These are phyloP conservation scores for Tympanuchus pallidicinctus DNA, from an alignment of 2,113 vertebrate species.

Conservation along the genomic window DNA sequence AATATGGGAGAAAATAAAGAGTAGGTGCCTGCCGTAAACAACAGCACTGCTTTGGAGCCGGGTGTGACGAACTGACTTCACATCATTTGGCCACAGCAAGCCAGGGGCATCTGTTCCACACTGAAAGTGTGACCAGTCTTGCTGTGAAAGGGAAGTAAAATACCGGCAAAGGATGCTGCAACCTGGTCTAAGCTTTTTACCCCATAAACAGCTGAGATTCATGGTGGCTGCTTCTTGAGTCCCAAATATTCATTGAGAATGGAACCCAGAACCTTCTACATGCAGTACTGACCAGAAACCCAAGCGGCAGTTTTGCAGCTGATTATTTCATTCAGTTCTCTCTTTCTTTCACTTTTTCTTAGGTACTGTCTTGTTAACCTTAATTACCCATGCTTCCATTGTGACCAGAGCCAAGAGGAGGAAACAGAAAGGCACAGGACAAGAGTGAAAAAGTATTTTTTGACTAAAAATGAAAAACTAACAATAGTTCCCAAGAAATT, in stretches of 20 bases:
- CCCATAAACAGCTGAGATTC: background rate
- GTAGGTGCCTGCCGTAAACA: background rate
- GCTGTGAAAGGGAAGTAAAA: background rate
- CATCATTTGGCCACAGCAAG: background rate
- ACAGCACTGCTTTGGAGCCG: background rate
- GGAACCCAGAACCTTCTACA: background rate
- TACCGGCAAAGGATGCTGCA: background rate
- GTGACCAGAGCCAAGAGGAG: background rate
- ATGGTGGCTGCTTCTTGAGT: background rate
- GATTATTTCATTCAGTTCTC: background rate
- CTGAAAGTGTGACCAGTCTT: accelerated
- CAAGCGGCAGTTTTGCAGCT: background rate
- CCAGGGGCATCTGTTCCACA: background rate
- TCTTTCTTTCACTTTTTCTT: background rate
- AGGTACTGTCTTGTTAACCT: background rate
- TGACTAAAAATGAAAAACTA: background rate
- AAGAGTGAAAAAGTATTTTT: background rate
- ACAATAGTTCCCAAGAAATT: background rate
- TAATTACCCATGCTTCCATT: background rate
- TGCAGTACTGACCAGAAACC: background rate
- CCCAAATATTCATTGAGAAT: background rate
- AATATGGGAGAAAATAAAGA: background rate
- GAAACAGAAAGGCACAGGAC: background rate
- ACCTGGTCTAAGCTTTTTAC: background rate
- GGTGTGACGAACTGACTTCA: background rate